A percentile compares a stretch with the other conserved stretches of the same genome.
Evolutionary conservation across 2,797 vertebrate species (phyloP).

Genomic region (Buceros bicornis): DNA sequence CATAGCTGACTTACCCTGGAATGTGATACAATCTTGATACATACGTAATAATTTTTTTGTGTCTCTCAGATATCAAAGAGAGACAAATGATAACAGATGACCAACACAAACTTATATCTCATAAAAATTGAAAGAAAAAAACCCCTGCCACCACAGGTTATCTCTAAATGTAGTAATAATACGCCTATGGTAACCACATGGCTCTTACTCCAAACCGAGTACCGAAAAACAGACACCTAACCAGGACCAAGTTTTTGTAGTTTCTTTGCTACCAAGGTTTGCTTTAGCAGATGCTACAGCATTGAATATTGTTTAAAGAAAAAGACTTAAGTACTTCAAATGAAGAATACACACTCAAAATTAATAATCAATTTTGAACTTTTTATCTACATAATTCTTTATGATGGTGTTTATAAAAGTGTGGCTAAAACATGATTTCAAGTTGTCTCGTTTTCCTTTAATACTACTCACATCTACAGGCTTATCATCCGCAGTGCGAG

Average conservation of each 20-base stretch:
- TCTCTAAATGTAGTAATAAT: neutral
- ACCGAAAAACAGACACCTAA: neutral
- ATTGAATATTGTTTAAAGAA: neutral
- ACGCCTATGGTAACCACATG: rapidly evolving
- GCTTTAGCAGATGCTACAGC: neutral
- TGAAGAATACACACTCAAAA: neutral
- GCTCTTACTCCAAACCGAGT: neutral
- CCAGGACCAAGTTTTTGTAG: neutral
- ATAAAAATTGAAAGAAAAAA: neutral
- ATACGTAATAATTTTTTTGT: neutral
- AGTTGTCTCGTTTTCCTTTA: neutral
- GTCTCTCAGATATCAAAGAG: neutral
- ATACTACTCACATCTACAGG: slow-evolving; percentile 91
- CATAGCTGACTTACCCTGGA: neutral
- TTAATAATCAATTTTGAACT: neutral
- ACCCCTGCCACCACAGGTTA: neutral
- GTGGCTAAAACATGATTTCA: neutral
- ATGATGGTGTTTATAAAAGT: neutral
- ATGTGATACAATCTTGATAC: neutral
- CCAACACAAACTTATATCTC: neutral
- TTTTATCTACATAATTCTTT: neutral
- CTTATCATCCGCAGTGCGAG: slow-evolving; percentile 88
- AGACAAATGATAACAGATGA: neutral
- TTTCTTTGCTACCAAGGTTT: neutral
- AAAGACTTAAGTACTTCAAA: neutral